Percentiles rank a stretch among this genome's conserved stretches.
Conservation (phyloP, 2,888 invertebrate species). For the Glomeris marginata region DNA sequence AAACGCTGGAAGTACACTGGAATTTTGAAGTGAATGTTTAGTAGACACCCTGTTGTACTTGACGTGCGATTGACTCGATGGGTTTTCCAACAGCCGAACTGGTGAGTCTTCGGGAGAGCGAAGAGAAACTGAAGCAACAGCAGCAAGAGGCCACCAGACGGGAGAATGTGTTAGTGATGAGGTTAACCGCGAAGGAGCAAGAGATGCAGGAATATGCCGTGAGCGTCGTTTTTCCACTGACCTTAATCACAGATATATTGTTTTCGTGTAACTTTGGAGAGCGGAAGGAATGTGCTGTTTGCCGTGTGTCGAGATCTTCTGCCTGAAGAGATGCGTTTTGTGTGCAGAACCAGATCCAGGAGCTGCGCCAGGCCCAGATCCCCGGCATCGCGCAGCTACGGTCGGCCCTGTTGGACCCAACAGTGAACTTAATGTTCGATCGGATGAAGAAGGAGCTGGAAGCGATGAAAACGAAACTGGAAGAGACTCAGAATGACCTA, state of each 20-base stretch:
- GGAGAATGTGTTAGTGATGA: conserved; percentile 80
- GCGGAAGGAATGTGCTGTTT: neutral
- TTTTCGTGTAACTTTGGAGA: neutral
- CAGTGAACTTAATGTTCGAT: conserved; percentile 83
- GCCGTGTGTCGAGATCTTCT: neutral
- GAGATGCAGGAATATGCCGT: conserved; percentile 93
- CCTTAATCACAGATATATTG: neutral
- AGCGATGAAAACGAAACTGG: conserved; percentile 72
- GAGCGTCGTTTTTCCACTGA: conserved; percentile 33
- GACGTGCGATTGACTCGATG: neutral
- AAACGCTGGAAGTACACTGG: too few relatives aligned
- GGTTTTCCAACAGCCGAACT: conserved; percentile 45
- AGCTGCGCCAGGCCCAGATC: conserved; percentile 76
- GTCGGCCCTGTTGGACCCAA: conserved; percentile 80
- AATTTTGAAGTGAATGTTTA: too few relatives aligned
- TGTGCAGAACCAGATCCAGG: conserved; percentile 74
- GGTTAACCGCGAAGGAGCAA: conserved; percentile 88
- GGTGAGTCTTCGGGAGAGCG: conserved; percentile 55
- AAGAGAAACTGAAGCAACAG: conserved; percentile 64
- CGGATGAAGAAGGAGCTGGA: conserved; percentile 79
- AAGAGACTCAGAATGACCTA: conserved; percentile 93
- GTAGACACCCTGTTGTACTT: too few relatives aligned
- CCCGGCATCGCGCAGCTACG: conserved; percentile 59
- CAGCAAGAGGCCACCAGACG: conserved; percentile 72
- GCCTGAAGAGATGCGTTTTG: conserved; percentile 7